These are phyloP conservation scores for Montipora foliosa DNA, from an alignment of 64 coral and sea anemone species.

Conservation along the genomic window DNA sequence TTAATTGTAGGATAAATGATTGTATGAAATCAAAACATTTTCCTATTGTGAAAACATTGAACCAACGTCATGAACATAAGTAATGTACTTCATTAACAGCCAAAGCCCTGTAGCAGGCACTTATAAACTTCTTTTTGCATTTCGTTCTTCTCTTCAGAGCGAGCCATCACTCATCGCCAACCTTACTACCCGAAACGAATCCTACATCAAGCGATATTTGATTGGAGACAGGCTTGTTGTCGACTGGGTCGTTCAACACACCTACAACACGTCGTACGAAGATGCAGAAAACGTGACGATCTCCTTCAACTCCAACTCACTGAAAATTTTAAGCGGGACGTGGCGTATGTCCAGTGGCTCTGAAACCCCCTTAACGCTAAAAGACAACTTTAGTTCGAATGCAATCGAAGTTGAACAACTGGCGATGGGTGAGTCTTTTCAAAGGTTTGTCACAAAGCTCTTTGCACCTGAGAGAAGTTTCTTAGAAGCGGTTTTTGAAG, in stretches of 20 bases:
- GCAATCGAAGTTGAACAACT: not conserved
- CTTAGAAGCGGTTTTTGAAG: no score
- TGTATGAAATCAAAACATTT: no score
- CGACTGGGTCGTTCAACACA: constrained; percentile 69
- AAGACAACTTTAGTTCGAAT: not conserved
- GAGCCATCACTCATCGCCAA: constrained; percentile 77
- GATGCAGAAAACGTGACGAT: constrained; percentile 54
- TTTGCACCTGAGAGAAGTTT: no score
- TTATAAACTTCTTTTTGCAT: not conserved
- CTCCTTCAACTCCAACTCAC: constrained; percentile 47
- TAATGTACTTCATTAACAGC: no score
- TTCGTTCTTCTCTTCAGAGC: constrained; percentile 33
- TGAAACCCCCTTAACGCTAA: not conserved
- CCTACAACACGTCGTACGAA: constrained; percentile 81
- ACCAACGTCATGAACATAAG: no score
- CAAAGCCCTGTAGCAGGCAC: no score
- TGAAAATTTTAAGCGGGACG: constrained; percentile 39
- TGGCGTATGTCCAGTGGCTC: not conserved
- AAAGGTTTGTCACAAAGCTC: not conserved
- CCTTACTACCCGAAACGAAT: constrained; percentile 74
- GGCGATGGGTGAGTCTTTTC: constrained; percentile 16
- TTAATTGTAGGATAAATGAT: no score
- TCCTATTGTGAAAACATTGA: no score
- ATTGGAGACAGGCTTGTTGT: constrained; percentile 71
- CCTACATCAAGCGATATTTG: constrained; percentile 66